phyloP scores from a whole-genome alignment of 2,888 invertebrate species.

The Pristionchus entomophagus region DNA sequence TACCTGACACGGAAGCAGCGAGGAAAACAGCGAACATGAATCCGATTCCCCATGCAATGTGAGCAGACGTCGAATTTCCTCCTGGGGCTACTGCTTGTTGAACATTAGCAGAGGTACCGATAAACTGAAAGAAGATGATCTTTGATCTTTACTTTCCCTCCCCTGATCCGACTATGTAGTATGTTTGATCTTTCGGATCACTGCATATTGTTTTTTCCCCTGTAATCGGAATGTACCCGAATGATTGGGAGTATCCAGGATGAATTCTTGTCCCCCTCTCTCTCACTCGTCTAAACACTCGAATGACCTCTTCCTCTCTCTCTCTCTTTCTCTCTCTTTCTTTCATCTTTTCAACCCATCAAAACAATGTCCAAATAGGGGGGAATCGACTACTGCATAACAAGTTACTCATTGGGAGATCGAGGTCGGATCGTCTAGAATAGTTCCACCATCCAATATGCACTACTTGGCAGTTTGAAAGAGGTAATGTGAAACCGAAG shows the following conservation, averaged over 20 bases:
- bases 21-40: constrained; percentile 65
- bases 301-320: constrained; percentile 16
- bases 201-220: too few relatives aligned
- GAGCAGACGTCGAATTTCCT: constrained; percentile 54
- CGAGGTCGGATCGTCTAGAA: neutral
- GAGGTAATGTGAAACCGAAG: neutral
- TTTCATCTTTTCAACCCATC: constrained; percentile 8
- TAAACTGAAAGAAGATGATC: constrained; percentile 55
- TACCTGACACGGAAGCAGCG: constrained; percentile 63
- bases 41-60: constrained; percentile 68
- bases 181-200: too few relatives aligned
- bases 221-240: neutral
- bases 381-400: constrained; percentile 5
- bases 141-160: neutral
- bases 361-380: constrained; percentile 33
- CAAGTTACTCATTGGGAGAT: constrained; percentile 32
- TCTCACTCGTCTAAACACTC: constrained; percentile 1
- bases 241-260: neutral
- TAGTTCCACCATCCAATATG: neutral
- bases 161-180: neutral
- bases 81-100: constrained; percentile 54
- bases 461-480: neutral
- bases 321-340: neutral
- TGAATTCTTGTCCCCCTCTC: neutral
- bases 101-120: constrained; percentile 65